These are phyloP conservation scores for Anisognathus igniventris DNA, from an alignment of 2,797 vertebrate genomes.

Conservation along the genomic window DNA sequence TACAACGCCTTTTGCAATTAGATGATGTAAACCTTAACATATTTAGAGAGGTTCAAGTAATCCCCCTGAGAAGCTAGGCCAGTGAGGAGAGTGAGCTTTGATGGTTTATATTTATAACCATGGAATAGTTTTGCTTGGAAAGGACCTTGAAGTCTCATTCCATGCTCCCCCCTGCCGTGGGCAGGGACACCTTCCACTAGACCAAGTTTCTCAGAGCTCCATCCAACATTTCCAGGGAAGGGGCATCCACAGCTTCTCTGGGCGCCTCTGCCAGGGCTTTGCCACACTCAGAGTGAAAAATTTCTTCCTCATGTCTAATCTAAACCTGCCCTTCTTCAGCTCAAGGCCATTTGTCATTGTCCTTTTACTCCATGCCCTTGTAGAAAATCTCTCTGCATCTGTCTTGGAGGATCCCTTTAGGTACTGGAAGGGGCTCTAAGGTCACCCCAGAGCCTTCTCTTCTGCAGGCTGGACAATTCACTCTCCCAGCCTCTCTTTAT, in stretches of 20 bases:
- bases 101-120: slow-evolving; percentile 19
- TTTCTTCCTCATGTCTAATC: neutral
- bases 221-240: neutral
- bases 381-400: neutral
- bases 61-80: slow-evolving; percentile 13
- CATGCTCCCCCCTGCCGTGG: fast-evolving
- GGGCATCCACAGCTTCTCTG: neutral
- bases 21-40: slow-evolving; percentile 45
- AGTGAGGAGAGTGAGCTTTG: neutral
- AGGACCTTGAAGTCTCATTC: neutral
- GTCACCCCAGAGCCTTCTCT: neutral
- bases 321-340: neutral
- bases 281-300: neutral
- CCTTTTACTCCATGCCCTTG: neutral
- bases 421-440: neutral
- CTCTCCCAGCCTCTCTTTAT: neutral
- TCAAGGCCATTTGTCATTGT: neutral
- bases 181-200: neutral
- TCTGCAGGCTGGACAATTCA: neutral
- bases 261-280: neutral
- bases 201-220: neutral
- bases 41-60: slow-evolving; percentile 1
- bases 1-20: slow-evolving; percentile 62
- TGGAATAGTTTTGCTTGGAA: neutral
- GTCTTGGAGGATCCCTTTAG: neutral